Percentiles rank a stretch among this genome's conserved stretches.
phyloP scores from a whole-genome alignment of 2,113 vertebrate genomes.

The Syrmaticus mikado region DNA sequence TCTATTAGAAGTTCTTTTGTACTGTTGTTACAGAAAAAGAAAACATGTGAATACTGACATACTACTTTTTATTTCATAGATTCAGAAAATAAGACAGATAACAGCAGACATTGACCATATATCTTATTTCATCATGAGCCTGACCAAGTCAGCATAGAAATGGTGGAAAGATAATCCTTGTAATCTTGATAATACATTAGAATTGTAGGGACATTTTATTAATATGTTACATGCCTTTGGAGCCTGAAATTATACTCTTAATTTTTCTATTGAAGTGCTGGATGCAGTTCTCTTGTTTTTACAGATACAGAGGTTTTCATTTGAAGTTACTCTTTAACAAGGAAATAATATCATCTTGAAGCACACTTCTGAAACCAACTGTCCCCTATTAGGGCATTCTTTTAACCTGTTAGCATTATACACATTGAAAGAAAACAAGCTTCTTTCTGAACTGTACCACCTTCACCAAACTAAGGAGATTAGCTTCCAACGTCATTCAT shows the following conservation, averaged over 20 bases:
- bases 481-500: slow-evolving; percentile 12
- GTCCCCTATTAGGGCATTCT: neutral
- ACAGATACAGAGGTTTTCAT: neutral
- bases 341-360: neutral
- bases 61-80: too few relatives aligned
- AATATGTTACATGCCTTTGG: neutral
- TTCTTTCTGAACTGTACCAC: neutral
- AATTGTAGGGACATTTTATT: neutral
- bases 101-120: neutral
- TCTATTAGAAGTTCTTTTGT: neutral
- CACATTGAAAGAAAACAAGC: neutral
- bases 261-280: neutral
- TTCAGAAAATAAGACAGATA: neutral
- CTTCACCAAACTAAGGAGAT: slow-evolving; percentile 9
- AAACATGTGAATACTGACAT: neutral
- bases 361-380: neutral
- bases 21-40: neutral
- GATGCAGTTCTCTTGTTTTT: neutral
- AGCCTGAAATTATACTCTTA: neutral
- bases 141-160: neutral
- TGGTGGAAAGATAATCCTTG: neutral
- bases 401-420: neutral
- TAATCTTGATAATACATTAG: neutral
- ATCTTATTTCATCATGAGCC: neutral
- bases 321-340: neutral